These are phyloP conservation scores for Mellivora capensis DNA, from an alignment of 2,113 vertebrate genomes.

Conservation along the genomic window DNA sequence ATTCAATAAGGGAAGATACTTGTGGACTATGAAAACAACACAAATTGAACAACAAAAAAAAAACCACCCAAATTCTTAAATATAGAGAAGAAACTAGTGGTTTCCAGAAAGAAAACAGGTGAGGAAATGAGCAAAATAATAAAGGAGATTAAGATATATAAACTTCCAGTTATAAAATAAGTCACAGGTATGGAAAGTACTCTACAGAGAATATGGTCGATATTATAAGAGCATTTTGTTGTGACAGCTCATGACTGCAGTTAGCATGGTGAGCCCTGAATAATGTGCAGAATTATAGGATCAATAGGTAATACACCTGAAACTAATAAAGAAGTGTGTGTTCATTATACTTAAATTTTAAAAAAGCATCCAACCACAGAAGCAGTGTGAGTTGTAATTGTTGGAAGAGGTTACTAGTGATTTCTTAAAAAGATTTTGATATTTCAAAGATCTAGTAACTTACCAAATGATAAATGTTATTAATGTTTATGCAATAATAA, in stretches of 20 bases:
- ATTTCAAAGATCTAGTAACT: background rate
- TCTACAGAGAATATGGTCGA: background rate
- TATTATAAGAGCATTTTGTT: background rate
- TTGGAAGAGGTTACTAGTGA: background rate
- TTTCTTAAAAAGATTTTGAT: background rate
- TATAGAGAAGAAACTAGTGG: background rate
- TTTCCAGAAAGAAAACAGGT: background rate
- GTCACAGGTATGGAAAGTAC: background rate
- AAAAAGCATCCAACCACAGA: background rate
- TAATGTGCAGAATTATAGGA: background rate
- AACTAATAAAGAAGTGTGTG: background rate
- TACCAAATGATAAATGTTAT: background rate
- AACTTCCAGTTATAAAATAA: background rate
- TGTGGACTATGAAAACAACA: background rate
- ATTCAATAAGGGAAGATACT: background rate
- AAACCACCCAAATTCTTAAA: background rate
- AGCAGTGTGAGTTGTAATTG: background rate
- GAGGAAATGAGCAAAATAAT: background rate
- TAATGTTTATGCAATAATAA: background rate
- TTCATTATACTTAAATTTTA: background rate
- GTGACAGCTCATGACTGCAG: background rate
- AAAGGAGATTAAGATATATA: no score
- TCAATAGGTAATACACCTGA: background rate
- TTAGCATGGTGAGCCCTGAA: background rate
- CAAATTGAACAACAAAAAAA: background rate